These are phyloP conservation scores for Drosophila nikananu DNA, from an alignment of 1,140 invertebrate species.

Conservation along the genomic window DNA sequence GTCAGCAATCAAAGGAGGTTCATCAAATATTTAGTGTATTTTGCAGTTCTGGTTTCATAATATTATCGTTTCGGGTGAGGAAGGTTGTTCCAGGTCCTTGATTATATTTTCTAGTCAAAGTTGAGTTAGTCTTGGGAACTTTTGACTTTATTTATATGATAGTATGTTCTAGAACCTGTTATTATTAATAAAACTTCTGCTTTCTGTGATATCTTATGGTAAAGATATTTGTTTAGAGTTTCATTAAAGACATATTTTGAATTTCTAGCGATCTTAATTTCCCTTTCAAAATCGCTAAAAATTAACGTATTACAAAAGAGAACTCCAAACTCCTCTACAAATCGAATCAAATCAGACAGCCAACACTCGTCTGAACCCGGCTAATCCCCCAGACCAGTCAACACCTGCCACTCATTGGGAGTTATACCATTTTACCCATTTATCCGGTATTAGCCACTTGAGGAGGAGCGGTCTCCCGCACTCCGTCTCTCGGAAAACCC, in stretches of 20 bases:
- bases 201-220: too few relatives aligned
- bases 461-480: neutral
- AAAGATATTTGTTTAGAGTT: neutral
- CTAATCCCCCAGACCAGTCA: conserved; percentile 46
- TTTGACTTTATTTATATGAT: neutral
- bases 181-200: neutral
- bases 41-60: conserved; percentile 20
- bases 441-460: conserved; percentile 20
- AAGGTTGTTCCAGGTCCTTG: neutral
- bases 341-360: conserved; percentile 10
- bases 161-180: neutral
- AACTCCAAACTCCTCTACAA: neutral
- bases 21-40: conserved; percentile 31
- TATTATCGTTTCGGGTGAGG: neutral
- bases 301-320: neutral
- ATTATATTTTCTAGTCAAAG: neutral
- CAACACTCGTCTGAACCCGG: conserved; percentile 33
- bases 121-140: neutral
- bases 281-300: neutral
- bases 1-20: conserved; percentile 25
- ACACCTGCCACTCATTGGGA: conserved; percentile 53
- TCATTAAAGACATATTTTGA: neutral
- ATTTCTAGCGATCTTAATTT: neutral
- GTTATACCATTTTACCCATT: conserved; percentile 32
- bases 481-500: conserved; percentile 3